phyloP scores from a whole-genome alignment of 2,113 vertebrate species.

The Motacilla alba region DNA sequence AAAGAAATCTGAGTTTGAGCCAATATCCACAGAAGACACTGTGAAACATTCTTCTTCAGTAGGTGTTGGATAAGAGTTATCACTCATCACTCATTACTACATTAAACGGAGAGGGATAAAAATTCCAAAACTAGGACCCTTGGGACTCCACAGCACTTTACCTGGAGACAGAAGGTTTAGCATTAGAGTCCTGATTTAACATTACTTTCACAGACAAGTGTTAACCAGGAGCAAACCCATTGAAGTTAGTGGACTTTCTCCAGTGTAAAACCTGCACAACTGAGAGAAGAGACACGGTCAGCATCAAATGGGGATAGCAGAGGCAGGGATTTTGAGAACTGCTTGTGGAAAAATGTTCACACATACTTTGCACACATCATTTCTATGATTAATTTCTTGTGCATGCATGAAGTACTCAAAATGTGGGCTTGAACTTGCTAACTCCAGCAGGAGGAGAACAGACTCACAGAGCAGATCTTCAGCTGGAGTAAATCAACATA shows the following conservation, averaged over 20 bases:
- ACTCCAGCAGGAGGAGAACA: neutral
- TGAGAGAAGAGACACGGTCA: neutral
- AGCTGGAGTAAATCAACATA: constrained; percentile 41
- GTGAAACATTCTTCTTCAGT: neutral
- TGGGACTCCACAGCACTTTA: neutral
- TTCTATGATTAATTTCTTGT: constrained; percentile 32
- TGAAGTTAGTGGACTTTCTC: neutral
- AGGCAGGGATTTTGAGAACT: neutral
- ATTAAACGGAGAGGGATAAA: neutral
- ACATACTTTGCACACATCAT: constrained; percentile 29
- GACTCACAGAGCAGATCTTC: neutral
- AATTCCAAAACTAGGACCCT: neutral
- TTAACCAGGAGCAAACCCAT: neutral
- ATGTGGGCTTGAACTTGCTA: constrained; percentile 4
- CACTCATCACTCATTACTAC: neutral
- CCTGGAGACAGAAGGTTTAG: neutral
- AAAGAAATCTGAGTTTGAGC: neutral
- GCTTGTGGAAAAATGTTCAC: constrained; percentile 9
- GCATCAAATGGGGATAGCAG: neutral
- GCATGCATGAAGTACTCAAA: constrained; percentile 3
- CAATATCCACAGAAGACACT: neutral
- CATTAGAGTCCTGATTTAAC: neutral
- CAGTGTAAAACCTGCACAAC: neutral
- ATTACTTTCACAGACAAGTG: neutral
- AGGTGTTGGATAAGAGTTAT: neutral